Conservation (phyloP, 2,797 vertebrate species). For the Aldrovandia affinis region DNA sequence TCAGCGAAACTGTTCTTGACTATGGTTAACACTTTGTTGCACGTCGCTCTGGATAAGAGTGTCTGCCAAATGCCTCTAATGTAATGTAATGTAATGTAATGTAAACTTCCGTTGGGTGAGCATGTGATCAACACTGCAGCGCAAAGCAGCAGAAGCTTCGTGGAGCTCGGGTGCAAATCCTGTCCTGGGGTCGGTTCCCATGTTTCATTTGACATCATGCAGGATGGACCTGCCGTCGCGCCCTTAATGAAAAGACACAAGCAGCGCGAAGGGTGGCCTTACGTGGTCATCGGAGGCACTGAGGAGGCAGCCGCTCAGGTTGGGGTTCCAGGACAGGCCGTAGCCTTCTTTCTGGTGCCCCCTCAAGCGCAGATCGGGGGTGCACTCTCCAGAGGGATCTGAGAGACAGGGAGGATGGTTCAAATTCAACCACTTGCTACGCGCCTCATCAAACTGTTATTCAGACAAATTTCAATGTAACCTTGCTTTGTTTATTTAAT, state of each 20-base stretch:
- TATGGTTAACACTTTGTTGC: no score
- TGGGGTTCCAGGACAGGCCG: constrained; percentile 96
- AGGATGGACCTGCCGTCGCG: background rate
- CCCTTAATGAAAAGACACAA: background rate
- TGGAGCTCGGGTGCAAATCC: no score
- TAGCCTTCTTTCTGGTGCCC: constrained; percentile 98
- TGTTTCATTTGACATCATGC: background rate
- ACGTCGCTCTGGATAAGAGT: no score
- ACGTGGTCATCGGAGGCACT: constrained; percentile 98
- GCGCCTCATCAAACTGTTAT: background rate
- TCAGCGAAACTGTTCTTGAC: no score
- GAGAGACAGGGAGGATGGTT: background rate
- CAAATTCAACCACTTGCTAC: background rate
- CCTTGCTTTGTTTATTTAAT: background rate
- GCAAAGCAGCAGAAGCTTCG: background rate
- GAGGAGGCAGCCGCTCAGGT: constrained; percentile 92
- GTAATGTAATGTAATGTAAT: no score
- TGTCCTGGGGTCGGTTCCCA: no score
- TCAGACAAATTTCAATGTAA: background rate
- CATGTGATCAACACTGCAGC: background rate
- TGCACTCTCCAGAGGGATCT: constrained; percentile 98
- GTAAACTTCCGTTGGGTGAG: no score
- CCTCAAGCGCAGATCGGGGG: constrained; percentile 89
- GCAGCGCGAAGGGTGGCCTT: constrained; percentile 47
- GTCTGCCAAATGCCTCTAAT: no score